A percentile compares a stretch with the other conserved stretches of the same genome.
Evolutionary conservation across 2,888 invertebrate species (phyloP).

Genomic region (Colletes collaris): DNA sequence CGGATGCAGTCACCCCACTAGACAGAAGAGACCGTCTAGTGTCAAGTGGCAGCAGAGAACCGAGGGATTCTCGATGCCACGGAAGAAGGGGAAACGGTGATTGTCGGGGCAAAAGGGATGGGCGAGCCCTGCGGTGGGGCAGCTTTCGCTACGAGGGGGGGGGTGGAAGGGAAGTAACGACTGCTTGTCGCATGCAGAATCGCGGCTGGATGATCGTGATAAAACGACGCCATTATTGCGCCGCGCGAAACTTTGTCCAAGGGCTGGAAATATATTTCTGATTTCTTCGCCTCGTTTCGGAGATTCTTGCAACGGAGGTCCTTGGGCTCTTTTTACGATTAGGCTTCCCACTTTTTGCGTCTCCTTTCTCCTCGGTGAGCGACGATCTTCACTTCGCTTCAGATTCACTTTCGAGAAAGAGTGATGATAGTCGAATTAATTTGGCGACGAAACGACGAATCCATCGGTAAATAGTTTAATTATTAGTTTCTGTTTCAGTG

Average conservation of each 20-base stretch:
- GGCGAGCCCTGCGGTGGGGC: conserved; percentile 37
- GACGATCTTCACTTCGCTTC: neutral
- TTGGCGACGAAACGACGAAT: too few species aligned
- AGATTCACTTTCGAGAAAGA: neutral
- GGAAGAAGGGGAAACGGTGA: conserved; percentile 54
- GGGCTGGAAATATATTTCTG: conserved; percentile 37
- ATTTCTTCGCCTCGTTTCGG: conserved; percentile 7
- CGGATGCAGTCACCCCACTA: conserved; percentile 71
- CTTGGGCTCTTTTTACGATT: neutral
- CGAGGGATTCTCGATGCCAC: conserved; percentile 50
- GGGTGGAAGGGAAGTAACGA: conserved; percentile 46
- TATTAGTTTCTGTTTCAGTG: too few species aligned
- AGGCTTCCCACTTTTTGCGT: neutral
- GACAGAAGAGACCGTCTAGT: conserved; percentile 76
- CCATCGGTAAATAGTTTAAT: too few species aligned
- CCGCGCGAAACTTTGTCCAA: conserved; percentile 64
- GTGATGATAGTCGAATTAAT: too few species aligned
- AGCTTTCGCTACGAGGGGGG: conserved; percentile 19
- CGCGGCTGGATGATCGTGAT: conserved; percentile 70
- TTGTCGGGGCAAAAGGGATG: conserved; percentile 58
- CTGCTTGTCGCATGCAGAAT: conserved; percentile 66
- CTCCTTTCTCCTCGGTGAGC: neutral
- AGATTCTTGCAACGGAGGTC: neutral
- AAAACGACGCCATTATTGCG: conserved; percentile 74
- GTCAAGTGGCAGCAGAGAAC: conserved; percentile 70